phyloP scores from a whole-genome alignment of 2,888 invertebrate genomes.

The Cosmia trapezina region DNA sequence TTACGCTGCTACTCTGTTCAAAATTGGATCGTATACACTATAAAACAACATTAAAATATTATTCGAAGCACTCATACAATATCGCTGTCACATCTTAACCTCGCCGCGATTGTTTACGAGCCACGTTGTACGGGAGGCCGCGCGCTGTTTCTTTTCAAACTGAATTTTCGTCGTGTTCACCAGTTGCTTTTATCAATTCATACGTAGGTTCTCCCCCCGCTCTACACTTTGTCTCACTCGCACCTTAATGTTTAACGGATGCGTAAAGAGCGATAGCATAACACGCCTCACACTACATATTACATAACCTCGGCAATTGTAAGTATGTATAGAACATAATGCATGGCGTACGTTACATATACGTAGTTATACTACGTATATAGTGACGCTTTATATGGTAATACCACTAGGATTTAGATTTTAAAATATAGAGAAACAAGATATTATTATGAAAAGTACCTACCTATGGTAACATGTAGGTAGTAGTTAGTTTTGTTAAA shows the following conservation, averaged over 20 bases:
- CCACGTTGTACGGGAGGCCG: conserved; percentile 74
- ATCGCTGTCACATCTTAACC: conserved; percentile 86
- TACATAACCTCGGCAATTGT: conserved; percentile 74
- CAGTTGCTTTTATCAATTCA: conserved; percentile 90
- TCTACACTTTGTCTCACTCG: conserved; percentile 77
- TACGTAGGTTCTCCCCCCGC: conserved; percentile 81
- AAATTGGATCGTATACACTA: conserved; percentile 73
- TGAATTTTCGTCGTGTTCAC: conserved; percentile 87
- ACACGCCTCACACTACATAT: conserved; percentile 72
- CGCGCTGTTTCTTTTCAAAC: conserved; percentile 83
- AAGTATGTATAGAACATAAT: conserved; percentile 71
- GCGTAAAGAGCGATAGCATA: conserved; percentile 78
- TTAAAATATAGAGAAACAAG: conserved; percentile 18
- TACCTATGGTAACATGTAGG: background rate
- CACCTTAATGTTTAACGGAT: conserved; percentile 67
- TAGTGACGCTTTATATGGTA: conserved; percentile 54
- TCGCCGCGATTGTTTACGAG: conserved; percentile 76
- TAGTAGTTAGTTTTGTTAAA: background rate
- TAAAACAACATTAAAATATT: conserved; percentile 75
- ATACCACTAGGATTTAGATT: conserved; percentile 42
- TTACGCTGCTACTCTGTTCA: conserved; percentile 67
- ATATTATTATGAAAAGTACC: conserved; percentile 1
- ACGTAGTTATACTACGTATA: conserved; percentile 53
- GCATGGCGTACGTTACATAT: conserved; percentile 72
- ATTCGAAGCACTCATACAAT: conserved; percentile 81